Evolutionary conservation across 2,888 invertebrate genomes (phyloP).

Genomic region (Zygaena filipendulae): DNA sequence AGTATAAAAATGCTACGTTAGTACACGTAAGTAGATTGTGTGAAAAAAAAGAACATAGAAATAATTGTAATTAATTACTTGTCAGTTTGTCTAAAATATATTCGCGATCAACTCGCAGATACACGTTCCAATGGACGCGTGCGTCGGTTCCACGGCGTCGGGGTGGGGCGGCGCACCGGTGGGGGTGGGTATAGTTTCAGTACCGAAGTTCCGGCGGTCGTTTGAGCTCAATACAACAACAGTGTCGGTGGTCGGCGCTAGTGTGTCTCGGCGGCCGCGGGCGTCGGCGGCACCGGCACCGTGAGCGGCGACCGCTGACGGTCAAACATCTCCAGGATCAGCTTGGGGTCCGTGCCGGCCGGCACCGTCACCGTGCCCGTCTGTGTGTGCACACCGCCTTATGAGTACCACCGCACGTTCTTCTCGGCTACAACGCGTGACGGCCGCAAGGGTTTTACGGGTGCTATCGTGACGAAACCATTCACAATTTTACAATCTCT

Average conservation of each 20-base stretch:
- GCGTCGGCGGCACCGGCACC: constrained; percentile 46
- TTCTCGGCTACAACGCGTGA: constrained; percentile 48
- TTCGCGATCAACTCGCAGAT: too few species aligned
- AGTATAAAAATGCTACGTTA: too few species aligned
- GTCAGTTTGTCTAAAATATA: too few species aligned
- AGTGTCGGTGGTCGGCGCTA: constrained; percentile 15
- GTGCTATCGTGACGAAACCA: constrained; percentile 17
- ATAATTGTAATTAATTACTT: too few species aligned
- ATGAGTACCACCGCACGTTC: constrained; percentile 63
- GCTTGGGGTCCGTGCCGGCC: constrained; percentile 65
- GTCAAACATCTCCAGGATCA: constrained; percentile 68
- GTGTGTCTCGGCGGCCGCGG: constrained; percentile 32
- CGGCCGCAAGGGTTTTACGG: constrained; percentile 39
- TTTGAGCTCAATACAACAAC: too few species aligned
- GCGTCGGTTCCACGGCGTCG: too few species aligned
- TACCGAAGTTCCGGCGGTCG: too few species aligned
- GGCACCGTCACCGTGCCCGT: constrained; percentile 66
- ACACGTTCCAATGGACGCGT: too few species aligned
- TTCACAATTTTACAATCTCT: constrained; percentile 3
- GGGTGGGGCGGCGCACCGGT: too few species aligned
- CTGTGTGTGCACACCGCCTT: constrained; percentile 40
- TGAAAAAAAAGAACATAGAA: too few species aligned
- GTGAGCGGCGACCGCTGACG: constrained; percentile 52
- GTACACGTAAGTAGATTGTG: too few species aligned
- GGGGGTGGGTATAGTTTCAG: too few species aligned